Base-by-base conservation (phyloP, 1,140 invertebrate species). In the Lordiphosa clarofinis region DNA sequence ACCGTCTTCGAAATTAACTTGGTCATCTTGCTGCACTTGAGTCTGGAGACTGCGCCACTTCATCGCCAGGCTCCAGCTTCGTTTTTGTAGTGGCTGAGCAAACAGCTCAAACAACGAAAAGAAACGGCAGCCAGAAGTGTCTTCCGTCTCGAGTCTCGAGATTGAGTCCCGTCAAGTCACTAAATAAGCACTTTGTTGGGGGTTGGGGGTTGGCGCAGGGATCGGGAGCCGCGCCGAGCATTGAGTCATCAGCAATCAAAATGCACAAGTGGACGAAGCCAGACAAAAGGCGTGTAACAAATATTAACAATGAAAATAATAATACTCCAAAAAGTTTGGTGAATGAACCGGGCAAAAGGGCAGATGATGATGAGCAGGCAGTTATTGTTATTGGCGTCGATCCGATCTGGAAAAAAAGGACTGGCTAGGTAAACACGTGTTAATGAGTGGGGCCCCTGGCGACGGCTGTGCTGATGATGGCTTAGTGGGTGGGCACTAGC, bases 251-350 rank as follows among this genome's bases (percentile, higher is more conserved):
- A 79, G 70, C 74, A 65, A 84, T 82, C 78, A 84, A 73, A 54
- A 54, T 43, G 53, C 33, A 49, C 12, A 43, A 44, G 44, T 52
- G 59, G 39, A 28, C 24, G 11, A 11, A 33, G 36, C 40, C 10
- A 56, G 64, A 84, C 78, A 69, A 82, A 82, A 82, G 78, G 68
- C 78, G 78, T 84, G 79, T 82, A 82, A 82, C 78, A 84, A 82
- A 82, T 82, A 82, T 82, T 82, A 82, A 82, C 78, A 82, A 82
- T 84, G 78, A 82, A 84, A 82, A 82, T 82, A 82, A 82, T 82
- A 82, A 82, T 75, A 84, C 73, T 76, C 49, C 50, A n/a, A 75
- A 52, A 35, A n/a, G 42, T 21, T 66, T 74, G 76, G 39, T 79
- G 74, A 79, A 79, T 79, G 75, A 60, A 78, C 76, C 60, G 53